phyloP scores from a whole-genome alignment of 2,113 vertebrate genomes.

The Galbula dea region DNA sequence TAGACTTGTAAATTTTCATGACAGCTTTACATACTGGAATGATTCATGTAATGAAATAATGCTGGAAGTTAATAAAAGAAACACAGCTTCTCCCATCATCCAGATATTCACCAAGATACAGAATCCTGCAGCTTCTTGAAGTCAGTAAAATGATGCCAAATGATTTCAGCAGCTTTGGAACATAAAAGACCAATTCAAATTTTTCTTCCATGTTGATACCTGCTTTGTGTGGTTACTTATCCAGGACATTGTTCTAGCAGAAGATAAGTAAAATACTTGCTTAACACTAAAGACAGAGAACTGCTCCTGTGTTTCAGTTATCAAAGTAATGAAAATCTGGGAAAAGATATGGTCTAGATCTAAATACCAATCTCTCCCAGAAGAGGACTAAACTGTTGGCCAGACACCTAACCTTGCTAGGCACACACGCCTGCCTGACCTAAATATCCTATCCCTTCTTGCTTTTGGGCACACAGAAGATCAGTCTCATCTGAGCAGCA shows the following conservation, averaged over 20 bases:
- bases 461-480: not conserved
- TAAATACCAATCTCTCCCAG: not conserved
- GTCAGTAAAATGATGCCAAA: not conserved
- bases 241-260: not conserved
- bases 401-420: not conserved
- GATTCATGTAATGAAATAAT: constrained; percentile 28
- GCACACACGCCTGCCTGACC: not conserved
- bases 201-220: not conserved
- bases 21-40: constrained; percentile 26
- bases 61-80: constrained; percentile 39
- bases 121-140: not conserved
- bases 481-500: not conserved
- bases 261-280: not conserved
- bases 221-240: not conserved
- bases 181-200: not conserved
- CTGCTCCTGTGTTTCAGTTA: not conserved
- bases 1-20: constrained; percentile 43
- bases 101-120: not conserved
- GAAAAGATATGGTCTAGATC: not conserved
- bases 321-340: not conserved
- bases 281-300: not conserved
- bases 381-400: not conserved
- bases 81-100: not conserved
- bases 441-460: not conserved
- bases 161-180: not conserved